Conservation (phyloP, 2,797 vertebrate genomes). For the Hydrocynus forskahlii region DNA sequence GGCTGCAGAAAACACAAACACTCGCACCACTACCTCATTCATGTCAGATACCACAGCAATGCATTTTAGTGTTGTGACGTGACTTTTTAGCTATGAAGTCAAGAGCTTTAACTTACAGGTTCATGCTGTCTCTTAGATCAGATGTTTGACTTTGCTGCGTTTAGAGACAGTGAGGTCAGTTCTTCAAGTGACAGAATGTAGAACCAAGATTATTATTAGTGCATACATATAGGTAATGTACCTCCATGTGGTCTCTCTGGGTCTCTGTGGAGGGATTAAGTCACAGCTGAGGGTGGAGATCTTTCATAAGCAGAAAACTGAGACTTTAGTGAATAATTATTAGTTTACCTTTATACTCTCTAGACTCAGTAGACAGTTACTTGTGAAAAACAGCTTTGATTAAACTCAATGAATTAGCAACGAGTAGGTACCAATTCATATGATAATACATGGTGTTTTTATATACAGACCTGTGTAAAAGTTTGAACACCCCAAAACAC, state of each 20-base stretch:
- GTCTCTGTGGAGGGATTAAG: neutral
- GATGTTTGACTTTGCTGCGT: slow-evolving; percentile 33
- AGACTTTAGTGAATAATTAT: neutral
- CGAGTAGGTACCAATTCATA: too few species aligned
- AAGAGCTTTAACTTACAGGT: slow-evolving; percentile 3
- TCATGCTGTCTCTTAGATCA: slow-evolving; percentile 23
- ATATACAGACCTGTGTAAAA: too few species aligned
- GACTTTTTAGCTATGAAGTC: slow-evolving; percentile 7
- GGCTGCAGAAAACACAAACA: neutral
- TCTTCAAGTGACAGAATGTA: too few species aligned
- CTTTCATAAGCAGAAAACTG: neutral
- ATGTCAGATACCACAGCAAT: neutral
- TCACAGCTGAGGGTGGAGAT: neutral
- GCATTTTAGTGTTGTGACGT: neutral
- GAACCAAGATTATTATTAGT: neutral
- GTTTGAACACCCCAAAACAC: too few species aligned
- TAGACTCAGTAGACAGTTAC: too few species aligned
- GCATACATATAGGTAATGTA: neutral
- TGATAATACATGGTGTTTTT: too few species aligned
- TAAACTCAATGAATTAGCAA: too few species aligned
- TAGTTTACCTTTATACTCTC: neutral
- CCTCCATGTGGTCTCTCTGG: too few species aligned
- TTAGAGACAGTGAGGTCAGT: slow-evolving; percentile 16
- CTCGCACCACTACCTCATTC: neutral
- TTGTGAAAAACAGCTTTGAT: too few species aligned